Evolutionary conservation across 1,140 invertebrate genomes (phyloP).

Genomic region (Papilio glaucus): DNA sequence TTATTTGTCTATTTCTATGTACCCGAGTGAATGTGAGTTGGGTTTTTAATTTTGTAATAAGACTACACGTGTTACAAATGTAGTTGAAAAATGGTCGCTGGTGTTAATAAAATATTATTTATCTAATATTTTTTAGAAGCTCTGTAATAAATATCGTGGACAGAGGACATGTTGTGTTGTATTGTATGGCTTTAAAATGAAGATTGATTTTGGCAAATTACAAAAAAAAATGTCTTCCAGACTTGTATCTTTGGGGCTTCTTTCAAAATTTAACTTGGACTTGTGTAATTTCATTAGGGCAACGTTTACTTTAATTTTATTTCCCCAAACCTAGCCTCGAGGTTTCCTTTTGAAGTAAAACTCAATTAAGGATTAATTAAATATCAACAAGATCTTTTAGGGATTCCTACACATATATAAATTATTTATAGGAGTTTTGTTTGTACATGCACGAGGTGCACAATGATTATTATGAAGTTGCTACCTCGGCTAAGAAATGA

Average conservation of each 20-base stretch:
- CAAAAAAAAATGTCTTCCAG: background rate
- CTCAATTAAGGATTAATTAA: conserved; percentile 35
- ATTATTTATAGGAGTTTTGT: background rate
- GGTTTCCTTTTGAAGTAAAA: conserved; percentile 32
- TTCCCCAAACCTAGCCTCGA: conserved; percentile 9
- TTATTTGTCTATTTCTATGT: too few species aligned
- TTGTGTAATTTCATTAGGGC: conserved; percentile 28
- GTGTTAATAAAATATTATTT: too few species aligned
- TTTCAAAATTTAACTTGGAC: conserved; percentile 6
- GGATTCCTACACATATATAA: conserved; percentile 5
- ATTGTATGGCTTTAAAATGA: too few species aligned
- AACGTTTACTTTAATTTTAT: conserved; percentile 30
- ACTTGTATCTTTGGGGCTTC: background rate
- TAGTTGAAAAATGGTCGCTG: too few species aligned
- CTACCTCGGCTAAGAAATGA: background rate
- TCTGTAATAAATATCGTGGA: too few species aligned
- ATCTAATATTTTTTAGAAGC: too few species aligned
- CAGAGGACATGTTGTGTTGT: too few species aligned
- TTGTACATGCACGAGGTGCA: background rate
- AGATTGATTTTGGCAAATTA: background rate
- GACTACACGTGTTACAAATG: too few species aligned
- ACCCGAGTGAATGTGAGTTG: too few species aligned
- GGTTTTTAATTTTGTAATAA: too few species aligned
- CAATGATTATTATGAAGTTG: background rate
- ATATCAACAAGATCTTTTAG: conserved; percentile 30